Evolutionary conservation across 1,140 invertebrate species (phyloP), one percentile per base, ranked within the genome.

Genomic region (Globodera ellingtonae): DNA sequence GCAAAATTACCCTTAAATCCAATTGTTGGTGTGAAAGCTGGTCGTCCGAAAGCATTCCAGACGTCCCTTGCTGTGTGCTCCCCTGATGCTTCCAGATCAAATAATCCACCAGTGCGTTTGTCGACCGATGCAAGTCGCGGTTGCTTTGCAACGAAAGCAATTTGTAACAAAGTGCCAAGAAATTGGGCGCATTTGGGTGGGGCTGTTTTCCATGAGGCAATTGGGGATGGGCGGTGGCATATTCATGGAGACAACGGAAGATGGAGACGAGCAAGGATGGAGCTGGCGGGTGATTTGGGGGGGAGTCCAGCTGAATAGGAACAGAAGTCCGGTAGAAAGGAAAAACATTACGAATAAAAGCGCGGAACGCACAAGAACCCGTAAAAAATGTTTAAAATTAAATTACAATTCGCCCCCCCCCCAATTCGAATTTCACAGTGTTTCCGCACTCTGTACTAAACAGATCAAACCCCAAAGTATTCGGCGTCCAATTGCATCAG

Each of bases 21-120:
- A 62, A 4, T 62, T 62, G 56, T 18, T 62, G 56, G 5, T 18
- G 56, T 62, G 56, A 18, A 15, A 62, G 56, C 18, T 18, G 4
- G 3, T 62, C 56, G 56, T 62, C 56, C 5, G 56, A 4, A 6
- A 62, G 56, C 56, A 62, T 62, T 15, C 56, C 8, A 7, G 75
- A 48, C 62, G 75, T 15, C 7, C 13, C 44, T 62, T 75, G 56
- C 8, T 52, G 52, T 15, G 56, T 50, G 44, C 44, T 15, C n/a
- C 66, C 18, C 59, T 21, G 56, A 52, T 81, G 65, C 52, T 83
- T 82, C 74, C 24, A 82, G 6, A 84, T 35, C 24, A 83, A 59
- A 21, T 84, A 84, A n/a, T 86, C 81, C 9, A 84, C 67, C 24
- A 84, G 71, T 13, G 62, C n/a, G 47, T 84, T 84, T 46, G 75